Conservation (phyloP, 2,113 vertebrate species). For the Bos taurus region ARS-UCD2.0 NC_037349.1:31719501-31720000, state of each 20-base stretch:
- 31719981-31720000: constrained; percentile 84
- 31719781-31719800: not conserved
- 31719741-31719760: not conserved
- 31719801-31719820: constrained; percentile 23
- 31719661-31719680: constrained; percentile 33
- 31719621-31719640: constrained; percentile 26
- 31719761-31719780: constrained; percentile 3
- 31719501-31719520: not conserved
- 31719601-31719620: not conserved
- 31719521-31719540: not conserved
- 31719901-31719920: constrained; percentile 64
- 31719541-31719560: constrained; percentile 11
- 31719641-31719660: constrained; percentile 7
- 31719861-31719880: not conserved
- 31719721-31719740: constrained; percentile 40
- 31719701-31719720: not conserved
- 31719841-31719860: not conserved
- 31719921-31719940: constrained; percentile 79
- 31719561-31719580: not conserved
- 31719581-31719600: not conserved
- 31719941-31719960: constrained; percentile 78
- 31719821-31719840: not conserved
- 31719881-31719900: constrained; percentile 30
- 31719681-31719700: constrained; percentile 25
- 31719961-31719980: constrained; percentile 79